Percentiles rank a stretch among this genome's conserved stretches.
Conservation (phyloP, 2,888 invertebrate species). For the Empis stercorea region DNA sequence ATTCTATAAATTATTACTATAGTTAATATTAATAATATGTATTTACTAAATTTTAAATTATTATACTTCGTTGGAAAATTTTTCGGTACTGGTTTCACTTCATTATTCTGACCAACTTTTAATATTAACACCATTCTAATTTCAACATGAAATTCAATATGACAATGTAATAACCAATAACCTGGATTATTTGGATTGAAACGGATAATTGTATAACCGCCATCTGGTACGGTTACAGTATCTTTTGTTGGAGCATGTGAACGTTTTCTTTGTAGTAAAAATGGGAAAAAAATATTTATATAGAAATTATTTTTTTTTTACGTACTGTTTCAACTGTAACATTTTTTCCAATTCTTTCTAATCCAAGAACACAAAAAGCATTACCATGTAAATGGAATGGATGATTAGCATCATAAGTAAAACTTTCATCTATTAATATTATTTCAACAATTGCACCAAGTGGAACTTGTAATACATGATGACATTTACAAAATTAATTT, state of each 20-base stretch:
- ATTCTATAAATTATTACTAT: no score
- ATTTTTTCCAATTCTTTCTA: constrained; percentile 56
- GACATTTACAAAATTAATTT: constrained; percentile 66
- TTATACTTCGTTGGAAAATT: constrained; percentile 49
- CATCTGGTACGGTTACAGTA: constrained; percentile 82
- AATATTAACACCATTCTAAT: constrained; percentile 80
- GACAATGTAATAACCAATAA: constrained; percentile 86
- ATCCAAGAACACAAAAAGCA: constrained; percentile 69
- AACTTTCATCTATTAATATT: constrained; percentile 71
- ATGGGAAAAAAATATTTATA: neutral
- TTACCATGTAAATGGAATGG: constrained; percentile 82
- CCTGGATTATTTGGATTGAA: constrained; percentile 80
- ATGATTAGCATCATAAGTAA: constrained; percentile 73
- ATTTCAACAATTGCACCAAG: constrained; percentile 70
- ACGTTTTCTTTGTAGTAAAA: constrained; percentile 57
- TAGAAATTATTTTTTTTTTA: neutral
- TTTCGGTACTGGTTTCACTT: constrained; percentile 59
- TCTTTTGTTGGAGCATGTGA: constrained; percentile 69
- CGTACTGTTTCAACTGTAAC: constrained; percentile 50
- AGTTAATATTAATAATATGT: no score
- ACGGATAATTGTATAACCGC: constrained; percentile 74
- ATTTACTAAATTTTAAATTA: no score
- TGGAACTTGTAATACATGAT: constrained; percentile 61
- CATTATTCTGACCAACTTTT: constrained; percentile 66
- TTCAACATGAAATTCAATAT: constrained; percentile 83